Conservation (phyloP, 2,888 invertebrate species). For the Pardosa pseudoannulata region DNA sequence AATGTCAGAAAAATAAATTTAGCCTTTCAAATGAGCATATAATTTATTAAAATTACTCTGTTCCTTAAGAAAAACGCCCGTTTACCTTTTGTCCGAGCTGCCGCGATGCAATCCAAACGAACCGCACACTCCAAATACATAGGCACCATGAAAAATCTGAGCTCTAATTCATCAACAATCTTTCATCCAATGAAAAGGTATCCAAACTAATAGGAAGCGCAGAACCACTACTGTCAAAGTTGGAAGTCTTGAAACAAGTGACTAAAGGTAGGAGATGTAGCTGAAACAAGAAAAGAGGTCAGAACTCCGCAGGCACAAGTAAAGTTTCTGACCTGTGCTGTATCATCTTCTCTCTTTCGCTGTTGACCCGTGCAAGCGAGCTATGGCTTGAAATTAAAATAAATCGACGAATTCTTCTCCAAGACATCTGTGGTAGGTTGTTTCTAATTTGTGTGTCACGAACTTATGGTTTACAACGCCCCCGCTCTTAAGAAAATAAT, state of each 20-base stretch:
- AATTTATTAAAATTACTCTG: too few species aligned
- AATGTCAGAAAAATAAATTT: too few species aligned
- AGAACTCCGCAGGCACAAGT: conserved; percentile 60
- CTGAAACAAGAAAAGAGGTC: conserved; percentile 61
- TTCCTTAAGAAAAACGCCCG: too few species aligned
- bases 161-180: conserved; percentile 45
- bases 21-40: too few species aligned
- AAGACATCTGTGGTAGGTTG: conserved; percentile 11
- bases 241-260: conserved; percentile 58
- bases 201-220: conserved; percentile 33
- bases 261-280: conserved; percentile 59
- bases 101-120: not conserved
- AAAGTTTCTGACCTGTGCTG: conserved; percentile 66
- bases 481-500: not conserved
- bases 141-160: conserved; percentile 4
- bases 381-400: conserved; percentile 47
- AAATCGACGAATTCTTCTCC: conserved; percentile 30
- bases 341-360: conserved; percentile 60
- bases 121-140: not conserved
- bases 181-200: conserved; percentile 28
- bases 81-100: conserved; percentile 3
- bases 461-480: conserved; percentile 3
- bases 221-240: conserved; percentile 60
- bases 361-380: conserved; percentile 49
- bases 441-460: conserved; percentile 16